Percentiles rank a stretch among this genome's conserved stretches.
These are phyloP conservation scores for Coenonympha arcania DNA, from an alignment of 2,888 invertebrate genomes.

Conservation along the genomic window DNA sequence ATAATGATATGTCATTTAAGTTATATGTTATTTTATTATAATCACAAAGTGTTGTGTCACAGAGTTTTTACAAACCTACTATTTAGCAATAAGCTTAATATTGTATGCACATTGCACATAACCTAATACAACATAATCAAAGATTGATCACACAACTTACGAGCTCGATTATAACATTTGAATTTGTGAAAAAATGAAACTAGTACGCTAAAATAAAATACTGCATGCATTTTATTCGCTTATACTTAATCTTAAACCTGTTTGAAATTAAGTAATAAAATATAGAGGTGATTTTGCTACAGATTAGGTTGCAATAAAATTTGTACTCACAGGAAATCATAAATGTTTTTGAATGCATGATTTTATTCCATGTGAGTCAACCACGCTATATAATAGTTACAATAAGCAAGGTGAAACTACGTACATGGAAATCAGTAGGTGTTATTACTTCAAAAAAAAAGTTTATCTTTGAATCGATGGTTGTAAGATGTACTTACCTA, in stretches of 20 bases:
- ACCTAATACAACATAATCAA: no score
- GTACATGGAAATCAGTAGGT: neutral
- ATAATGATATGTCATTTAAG: no score
- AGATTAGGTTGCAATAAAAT: constrained; percentile 5
- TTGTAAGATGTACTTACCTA: no score
- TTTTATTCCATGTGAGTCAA: neutral
- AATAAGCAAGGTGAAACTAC: neutral
- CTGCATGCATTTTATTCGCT: constrained; percentile 9
- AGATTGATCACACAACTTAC: neutral
- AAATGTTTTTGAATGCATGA: constrained; percentile 7
- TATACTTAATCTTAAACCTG: constrained; percentile 2
- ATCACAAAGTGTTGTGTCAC: no score
- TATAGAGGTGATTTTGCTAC: constrained; percentile 1
- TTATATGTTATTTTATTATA: no score
- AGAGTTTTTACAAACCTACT: no score
- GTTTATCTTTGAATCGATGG: no score
- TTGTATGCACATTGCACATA: no score
- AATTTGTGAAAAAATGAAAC: neutral
- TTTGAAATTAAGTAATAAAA: constrained; percentile 13
- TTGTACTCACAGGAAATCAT: constrained; percentile 13
- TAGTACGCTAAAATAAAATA: constrained; percentile 6
- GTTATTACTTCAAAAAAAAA: no score
- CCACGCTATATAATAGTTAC: neutral
- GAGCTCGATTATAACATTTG: neutral
- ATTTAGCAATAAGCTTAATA: no score